Evolutionary conservation across 64 coral and sea anemone species (phyloP), one percentile per base, ranked within the genome.

Genomic region (Stichodactyla mertensii): DNA sequence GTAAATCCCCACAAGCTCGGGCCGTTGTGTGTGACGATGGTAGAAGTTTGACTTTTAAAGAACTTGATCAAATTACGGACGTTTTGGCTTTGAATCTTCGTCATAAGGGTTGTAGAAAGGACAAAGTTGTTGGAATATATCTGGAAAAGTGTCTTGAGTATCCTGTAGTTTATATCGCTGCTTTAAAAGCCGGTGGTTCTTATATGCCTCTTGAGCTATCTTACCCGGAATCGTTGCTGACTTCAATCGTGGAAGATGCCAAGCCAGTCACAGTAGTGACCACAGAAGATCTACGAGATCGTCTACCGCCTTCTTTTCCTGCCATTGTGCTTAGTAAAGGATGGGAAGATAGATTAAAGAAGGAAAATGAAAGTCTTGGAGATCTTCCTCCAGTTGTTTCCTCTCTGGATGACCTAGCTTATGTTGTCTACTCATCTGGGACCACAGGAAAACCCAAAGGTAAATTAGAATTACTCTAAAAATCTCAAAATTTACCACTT

Each of bases 361-460:
- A 87, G 79, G 94, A 93, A 79, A 97, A 97, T 84, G 77, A 79
- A 80, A 51, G 22, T 5, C 64, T 88, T 83, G 69, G 84, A 24
- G 74, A 61, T 53, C 31, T 79, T 18, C 36, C 62, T 51, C 85
- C 88, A 15, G 28, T 67, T 54, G 53, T 88, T n/a, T 85, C 84
- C 27, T 23, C 45, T 36, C 52, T 93, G 5, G 94, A 97, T 79
- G 91, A 93, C 86, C 81, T 97, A 20, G 94, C 94, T 0, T 97
- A 97, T 52, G 64, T 97, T 16, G 94, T 97, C n/a, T 97, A 97
- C 58, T 97, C 94, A 1, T 97, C 94, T 14, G 94, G 94, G 6
- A 97, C 94, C 10, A 97, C 94, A 20, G 94, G 94, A 26, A 82
- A 92, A 16, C 94, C 94, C 10, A 97, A 97, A 93, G 94, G 94